These are phyloP conservation scores for Aegithalos caudatus DNA, from an alignment of 2,113 vertebrate genomes.

Conservation along the genomic window DNA sequence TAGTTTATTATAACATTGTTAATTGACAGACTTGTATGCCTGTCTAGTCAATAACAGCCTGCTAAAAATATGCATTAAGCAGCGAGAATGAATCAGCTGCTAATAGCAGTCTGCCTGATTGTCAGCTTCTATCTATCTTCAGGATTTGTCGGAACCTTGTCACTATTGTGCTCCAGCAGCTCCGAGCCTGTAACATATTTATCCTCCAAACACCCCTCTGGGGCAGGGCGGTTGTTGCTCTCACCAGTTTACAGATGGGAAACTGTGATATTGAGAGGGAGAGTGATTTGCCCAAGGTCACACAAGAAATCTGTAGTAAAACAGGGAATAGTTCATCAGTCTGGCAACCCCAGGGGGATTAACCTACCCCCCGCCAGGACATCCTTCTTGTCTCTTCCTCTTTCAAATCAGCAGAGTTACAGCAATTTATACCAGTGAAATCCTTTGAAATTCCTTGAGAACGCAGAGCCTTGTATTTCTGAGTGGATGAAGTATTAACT, in stretches of 20 bases:
- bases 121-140: slow-evolving; percentile 53
- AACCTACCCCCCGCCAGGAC: neutral
- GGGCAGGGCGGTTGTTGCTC: slow-evolving; percentile 56
- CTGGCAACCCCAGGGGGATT: neutral
- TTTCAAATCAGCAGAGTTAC: neutral
- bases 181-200: slow-evolving; percentile 46
- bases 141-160: slow-evolving; percentile 21
- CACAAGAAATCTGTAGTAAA: slow-evolving; percentile 34
- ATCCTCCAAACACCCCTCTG: slow-evolving; percentile 60
- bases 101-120: slow-evolving; percentile 57
- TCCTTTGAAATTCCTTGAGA: neutral
- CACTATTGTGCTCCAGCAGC: neutral
- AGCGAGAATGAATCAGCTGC: slow-evolving; percentile 57
- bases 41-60: slow-evolving; percentile 59
- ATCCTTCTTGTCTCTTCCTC: slow-evolving; percentile 38
- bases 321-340: slow-evolving; percentile 10
- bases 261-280: slow-evolving; percentile 32
- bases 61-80: slow-evolving; percentile 63
- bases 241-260: slow-evolving; percentile 56
- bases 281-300: slow-evolving; percentile 51
- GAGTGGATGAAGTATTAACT: neutral
- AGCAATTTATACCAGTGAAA: neutral
- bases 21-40: slow-evolving; percentile 46
- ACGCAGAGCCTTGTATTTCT: neutral
- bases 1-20: slow-evolving; percentile 43